These are phyloP conservation scores for Meteorus cinctellus DNA, from an alignment of 2,888 invertebrate species.

Conservation along the genomic window DNA sequence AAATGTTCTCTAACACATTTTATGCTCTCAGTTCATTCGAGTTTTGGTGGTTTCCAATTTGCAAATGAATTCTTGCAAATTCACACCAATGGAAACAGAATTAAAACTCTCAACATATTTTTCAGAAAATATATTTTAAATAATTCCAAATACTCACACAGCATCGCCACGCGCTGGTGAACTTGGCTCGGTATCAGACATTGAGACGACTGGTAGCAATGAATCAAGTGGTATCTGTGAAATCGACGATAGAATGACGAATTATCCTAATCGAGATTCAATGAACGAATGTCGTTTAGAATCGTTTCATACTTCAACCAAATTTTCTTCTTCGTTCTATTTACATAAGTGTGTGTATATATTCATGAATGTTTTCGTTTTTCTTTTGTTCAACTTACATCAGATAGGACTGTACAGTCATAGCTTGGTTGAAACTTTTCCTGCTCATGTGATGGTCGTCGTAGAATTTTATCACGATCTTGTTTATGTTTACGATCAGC, in stretches of 20 bases:
- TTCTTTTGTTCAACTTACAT: slow-evolving; percentile 77
- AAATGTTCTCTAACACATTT: no score
- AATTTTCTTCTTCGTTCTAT: no score
- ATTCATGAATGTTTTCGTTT: neutral
- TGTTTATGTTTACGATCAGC: slow-evolving; percentile 98
- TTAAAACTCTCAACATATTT: no score
- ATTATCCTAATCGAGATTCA: neutral
- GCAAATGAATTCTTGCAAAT: no score
- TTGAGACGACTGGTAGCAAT: slow-evolving; percentile 58
- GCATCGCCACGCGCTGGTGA: slow-evolving; percentile 63
- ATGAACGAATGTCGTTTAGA: no score
- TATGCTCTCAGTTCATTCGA: no score
- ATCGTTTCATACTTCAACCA: no score
- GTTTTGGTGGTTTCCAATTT: no score
- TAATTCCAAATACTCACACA: slow-evolving; percentile 60
- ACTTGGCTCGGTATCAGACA: slow-evolving; percentile 61
- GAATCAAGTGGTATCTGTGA: slow-evolving; percentile 68
- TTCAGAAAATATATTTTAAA: neutral
- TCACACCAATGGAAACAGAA: no score
- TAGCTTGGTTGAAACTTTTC: slow-evolving; percentile 97
- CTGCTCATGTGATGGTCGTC: slow-evolving; percentile 86
- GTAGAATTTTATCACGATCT: slow-evolving; percentile 94
- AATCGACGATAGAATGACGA: neutral
- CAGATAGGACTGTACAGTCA: slow-evolving; percentile 94
- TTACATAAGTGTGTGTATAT: no score